Evolutionary conservation across 2,888 invertebrate genomes (phyloP).

Genomic region (Athripsodes cinereus): DNA sequence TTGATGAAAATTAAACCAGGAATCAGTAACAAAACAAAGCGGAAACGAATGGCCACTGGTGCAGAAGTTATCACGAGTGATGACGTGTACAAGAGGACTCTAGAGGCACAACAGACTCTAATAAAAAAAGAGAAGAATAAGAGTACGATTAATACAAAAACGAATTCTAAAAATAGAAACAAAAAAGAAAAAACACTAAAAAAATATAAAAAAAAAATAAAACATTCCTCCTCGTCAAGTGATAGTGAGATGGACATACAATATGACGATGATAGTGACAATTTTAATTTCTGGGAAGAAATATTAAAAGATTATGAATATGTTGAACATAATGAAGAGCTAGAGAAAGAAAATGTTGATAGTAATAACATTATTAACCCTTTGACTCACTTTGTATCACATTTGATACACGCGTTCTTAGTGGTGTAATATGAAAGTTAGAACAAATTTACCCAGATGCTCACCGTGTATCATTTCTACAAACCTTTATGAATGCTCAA

Average conservation of each 20-base stretch:
- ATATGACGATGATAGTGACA: slow-evolving; percentile 21
- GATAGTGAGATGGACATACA: slow-evolving; percentile 13
- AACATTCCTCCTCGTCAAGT: not conserved
- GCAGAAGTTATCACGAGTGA: not conserved
- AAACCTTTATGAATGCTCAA: too few species aligned
- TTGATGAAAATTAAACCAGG: not conserved
- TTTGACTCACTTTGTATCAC: too few species aligned
- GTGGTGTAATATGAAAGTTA: too few species aligned
- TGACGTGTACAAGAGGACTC: slow-evolving; percentile 2
- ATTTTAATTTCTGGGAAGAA: slow-evolving; percentile 6
- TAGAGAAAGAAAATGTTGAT: slow-evolving; percentile 16
- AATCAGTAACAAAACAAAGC: not conserved
- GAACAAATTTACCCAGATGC: too few species aligned
- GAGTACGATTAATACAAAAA: not conserved
- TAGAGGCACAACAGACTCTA: not conserved
- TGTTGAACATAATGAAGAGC: slow-evolving; percentile 16
- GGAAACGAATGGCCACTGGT: too few species aligned
- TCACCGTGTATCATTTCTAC: too few species aligned
- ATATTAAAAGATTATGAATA: slow-evolving; percentile 3
- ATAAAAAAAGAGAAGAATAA: not conserved
- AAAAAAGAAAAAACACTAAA: not conserved
- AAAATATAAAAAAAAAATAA: slow-evolving; percentile 2
- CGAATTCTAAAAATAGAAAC: not conserved
- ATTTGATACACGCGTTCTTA: too few species aligned
- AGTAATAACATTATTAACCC: slow-evolving; percentile 5